phyloP scores from a whole-genome alignment of 1,140 invertebrate species.

The Nasonia vitripennis region DNA sequence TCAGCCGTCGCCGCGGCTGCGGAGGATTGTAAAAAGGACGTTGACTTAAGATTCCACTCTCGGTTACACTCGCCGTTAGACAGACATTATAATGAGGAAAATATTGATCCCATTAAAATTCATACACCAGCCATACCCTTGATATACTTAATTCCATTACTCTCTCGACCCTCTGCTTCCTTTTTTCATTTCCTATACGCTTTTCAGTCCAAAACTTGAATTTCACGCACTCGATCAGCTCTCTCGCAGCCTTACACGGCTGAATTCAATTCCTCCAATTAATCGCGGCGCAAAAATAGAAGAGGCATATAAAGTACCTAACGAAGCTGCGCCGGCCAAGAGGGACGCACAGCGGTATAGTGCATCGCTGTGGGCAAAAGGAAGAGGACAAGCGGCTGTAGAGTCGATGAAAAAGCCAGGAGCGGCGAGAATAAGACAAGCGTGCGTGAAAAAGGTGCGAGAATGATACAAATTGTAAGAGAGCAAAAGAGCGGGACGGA shows the following conservation, averaged over 20 bases:
- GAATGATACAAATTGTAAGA: conserved; percentile 52
- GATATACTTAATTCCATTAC: background rate
- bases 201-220: background rate
- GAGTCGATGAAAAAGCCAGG: background rate
- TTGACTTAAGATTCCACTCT: background rate
- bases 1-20: background rate
- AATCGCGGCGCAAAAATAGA: background rate
- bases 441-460: conserved; percentile 41
- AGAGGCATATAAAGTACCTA: background rate
- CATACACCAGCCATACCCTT: background rate
- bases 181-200: background rate
- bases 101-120: background rate
- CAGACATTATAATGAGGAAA: background rate
- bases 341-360: background rate
- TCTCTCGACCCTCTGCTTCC: background rate
- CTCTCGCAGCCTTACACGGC: background rate
- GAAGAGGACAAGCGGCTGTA: background rate
- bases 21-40: conserved; percentile 23
- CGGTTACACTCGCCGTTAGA: background rate
- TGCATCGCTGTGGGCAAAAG: background rate
- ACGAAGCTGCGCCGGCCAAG: background rate
- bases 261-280: background rate
- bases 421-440: conserved; percentile 28
- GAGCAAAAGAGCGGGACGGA: conserved; percentile 28
- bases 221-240: background rate